Evolutionary conservation across 2,113 vertebrate genomes (phyloP), one percentile per base, ranked within the genome.

Genomic region (Psettodes erumei): DNA sequence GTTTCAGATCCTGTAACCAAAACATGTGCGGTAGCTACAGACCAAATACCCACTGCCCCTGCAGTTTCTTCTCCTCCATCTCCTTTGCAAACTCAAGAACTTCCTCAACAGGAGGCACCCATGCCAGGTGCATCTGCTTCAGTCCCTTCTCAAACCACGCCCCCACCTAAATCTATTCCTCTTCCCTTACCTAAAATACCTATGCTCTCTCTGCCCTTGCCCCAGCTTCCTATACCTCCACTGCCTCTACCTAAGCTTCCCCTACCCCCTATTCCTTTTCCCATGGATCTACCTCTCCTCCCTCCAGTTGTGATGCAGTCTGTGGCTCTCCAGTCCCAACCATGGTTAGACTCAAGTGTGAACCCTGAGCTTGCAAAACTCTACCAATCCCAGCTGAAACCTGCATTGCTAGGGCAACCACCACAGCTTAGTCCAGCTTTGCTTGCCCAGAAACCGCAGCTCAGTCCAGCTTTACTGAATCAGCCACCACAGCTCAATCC

Each of bases 301-400:
- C 91, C 98, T 0, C 95, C 97, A 0, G 95, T 98, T 53, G 94
- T 99, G 94, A 98, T 99, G 96, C 98, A 98, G 87, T 95, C 96
- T 3, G 93, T 99, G 93, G 91, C 96, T 2, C 92, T 99, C 33
- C 97, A 97, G 76, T 90, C 95, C 0, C 71, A 98, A 70, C 92
- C 96, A 0, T 94, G 97, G 92, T 92, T 99, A 30, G 98, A 99
- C 54, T 88, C 96, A 23, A 90, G 83, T 40, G 73, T 98, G 63
- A 95, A 95, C 6, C 90, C 96, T 0, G 97, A 99, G 58, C 75
- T 99, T 84, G 95, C 96, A 47, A 97, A 99, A 88, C 86, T 98
- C 27, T 99, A 98, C 88, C 97, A 98, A 83, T 95, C 97, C 77
- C 96, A 98, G 89, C 94, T 98, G 50, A 97, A 96, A 48, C 93